phyloP scores from a whole-genome alignment of 2,797 vertebrate genomes.

The Gymnothorax reevesii region DNA sequence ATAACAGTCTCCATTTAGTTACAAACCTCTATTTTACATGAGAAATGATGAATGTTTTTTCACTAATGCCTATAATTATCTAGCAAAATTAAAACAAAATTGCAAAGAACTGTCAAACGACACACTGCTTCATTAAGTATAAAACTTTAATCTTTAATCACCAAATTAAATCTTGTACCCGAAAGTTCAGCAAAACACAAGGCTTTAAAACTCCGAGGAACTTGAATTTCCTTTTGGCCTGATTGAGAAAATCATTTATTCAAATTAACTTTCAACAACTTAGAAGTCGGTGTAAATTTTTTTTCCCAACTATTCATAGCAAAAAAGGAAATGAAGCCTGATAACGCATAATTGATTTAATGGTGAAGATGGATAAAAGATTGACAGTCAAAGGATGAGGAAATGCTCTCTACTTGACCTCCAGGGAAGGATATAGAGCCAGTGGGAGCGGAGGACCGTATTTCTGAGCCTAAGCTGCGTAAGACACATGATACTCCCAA shows the following conservation, averaged over 20 bases:
- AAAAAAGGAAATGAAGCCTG: not conserved
- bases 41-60: not conserved
- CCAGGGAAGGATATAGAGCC: not conserved
- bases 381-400: too few relatives aligned
- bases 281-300: not conserved
- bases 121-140: not conserved
- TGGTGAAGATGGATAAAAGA: not conserved
- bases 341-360: not conserved
- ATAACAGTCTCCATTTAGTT: not conserved
- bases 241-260: not conserved
- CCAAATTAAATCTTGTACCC: not conserved
- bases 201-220: not conserved
- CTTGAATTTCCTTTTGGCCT: not conserved
- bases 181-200: not conserved
- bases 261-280: not conserved
- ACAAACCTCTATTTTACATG: not conserved
- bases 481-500: not conserved
- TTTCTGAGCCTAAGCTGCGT: not conserved
- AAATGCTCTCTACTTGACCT: not conserved
- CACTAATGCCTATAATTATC: not conserved
- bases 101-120: not conserved
- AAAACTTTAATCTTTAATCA: not conserved
- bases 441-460: not conserved
- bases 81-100: not conserved
- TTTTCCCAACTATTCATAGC: not conserved